Conservation (phyloP, 2,888 invertebrate genomes). For the Dendrolimus pini region DNA sequence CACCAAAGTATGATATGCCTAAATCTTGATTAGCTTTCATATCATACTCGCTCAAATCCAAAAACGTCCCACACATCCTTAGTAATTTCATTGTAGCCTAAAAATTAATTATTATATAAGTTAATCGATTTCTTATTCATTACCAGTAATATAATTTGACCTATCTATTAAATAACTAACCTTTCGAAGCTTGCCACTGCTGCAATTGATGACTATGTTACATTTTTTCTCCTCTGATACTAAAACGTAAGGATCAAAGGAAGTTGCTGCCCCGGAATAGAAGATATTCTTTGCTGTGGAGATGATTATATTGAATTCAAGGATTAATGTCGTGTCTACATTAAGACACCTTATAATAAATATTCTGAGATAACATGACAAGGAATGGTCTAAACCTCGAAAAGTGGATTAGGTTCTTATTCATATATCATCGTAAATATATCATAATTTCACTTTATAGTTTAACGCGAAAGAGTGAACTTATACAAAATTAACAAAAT, state of each 20-base stretch:
- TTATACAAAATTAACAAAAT: no score
- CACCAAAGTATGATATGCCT: slow-evolving; percentile 24
- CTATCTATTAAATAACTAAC: slow-evolving; percentile 11
- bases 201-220: slow-evolving; percentile 26
- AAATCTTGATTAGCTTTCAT: slow-evolving; percentile 24
- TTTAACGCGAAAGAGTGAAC: no score
- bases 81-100: slow-evolving; percentile 28
- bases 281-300: slow-evolving; percentile 8
- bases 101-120: no score
- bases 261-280: slow-evolving; percentile 2
- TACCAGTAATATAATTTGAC: neutral
- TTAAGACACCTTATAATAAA: no score
- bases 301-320: neutral
- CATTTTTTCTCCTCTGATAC: slow-evolving; percentile 13
- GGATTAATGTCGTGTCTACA: no score
- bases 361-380: no score
- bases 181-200: slow-evolving; percentile 26
- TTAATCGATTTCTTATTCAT: no score
- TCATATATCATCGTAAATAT: no score
- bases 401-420: no score
- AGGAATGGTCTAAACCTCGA: no score
- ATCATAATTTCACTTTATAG: no score
- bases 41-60: slow-evolving; percentile 28
- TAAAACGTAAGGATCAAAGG: slow-evolving; percentile 7
- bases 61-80: slow-evolving; percentile 11